Conservation (phyloP, 1,140 invertebrate species). For the Protaetia brevitarsis region DNA sequence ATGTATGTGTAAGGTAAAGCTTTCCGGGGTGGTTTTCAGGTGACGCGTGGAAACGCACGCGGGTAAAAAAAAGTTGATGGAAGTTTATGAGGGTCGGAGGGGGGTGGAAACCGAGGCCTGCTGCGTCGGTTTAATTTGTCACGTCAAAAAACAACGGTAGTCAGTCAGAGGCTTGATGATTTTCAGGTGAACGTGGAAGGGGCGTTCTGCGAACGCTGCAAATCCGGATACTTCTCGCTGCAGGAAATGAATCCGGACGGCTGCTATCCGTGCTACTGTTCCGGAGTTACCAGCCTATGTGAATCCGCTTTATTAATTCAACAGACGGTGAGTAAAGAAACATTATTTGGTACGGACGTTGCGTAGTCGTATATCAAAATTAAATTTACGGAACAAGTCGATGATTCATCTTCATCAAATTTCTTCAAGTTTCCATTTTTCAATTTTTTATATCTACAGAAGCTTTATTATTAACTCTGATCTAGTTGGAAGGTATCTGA, state of each 20-base stretch:
- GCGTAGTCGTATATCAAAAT: too few species aligned
- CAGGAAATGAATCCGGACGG: conserved; percentile 72
- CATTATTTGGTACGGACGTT: too few species aligned
- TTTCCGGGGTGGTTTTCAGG: conserved; percentile 1
- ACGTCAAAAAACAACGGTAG: not conserved
- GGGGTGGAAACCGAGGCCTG: not conserved
- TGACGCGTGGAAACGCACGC: too few species aligned
- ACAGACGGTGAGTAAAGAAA: conserved; percentile 51
- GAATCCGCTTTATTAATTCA: conserved; percentile 58
- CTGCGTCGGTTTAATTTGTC: not conserved
- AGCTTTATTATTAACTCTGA: too few species aligned
- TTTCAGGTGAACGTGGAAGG: conserved; percentile 71
- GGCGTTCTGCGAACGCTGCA: conserved; percentile 76
- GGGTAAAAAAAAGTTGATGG: too few species aligned
- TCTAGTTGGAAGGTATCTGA: too few species aligned
- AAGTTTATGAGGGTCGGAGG: not conserved
- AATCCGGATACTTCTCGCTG: conserved; percentile 80
- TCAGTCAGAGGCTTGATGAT: conserved; percentile 16
- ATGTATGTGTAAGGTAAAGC: conserved; percentile 77
- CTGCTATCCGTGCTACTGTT: conserved; percentile 90
- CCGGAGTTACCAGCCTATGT: conserved; percentile 76
- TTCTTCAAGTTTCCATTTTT: too few species aligned
- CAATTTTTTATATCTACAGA: too few species aligned
- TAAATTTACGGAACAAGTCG: too few species aligned
- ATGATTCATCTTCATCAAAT: too few species aligned